Evolutionary conservation across 2,113 vertebrate genomes (phyloP).

Genomic region (Amazona vittata): DNA sequence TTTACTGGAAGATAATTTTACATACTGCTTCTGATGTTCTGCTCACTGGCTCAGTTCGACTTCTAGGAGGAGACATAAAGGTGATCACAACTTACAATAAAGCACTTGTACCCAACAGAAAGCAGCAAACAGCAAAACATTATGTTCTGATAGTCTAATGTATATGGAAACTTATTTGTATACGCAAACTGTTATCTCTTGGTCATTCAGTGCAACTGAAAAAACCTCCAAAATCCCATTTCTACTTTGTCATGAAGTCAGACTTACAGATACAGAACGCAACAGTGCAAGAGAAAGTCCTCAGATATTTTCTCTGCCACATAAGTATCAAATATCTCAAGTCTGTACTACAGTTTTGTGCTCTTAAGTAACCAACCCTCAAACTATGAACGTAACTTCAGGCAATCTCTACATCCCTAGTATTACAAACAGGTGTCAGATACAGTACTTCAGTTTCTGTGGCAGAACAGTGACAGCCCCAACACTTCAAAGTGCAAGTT

Average conservation of each 20-base stretch:
- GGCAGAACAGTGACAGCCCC: neutral
- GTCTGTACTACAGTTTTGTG: neutral
- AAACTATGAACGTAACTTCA: neutral
- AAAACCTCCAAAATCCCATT: neutral
- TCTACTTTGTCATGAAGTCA: neutral
- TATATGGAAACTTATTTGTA: neutral
- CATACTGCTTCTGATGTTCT: conserved; percentile 94
- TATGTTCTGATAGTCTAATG: neutral
- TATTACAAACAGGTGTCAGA: neutral
- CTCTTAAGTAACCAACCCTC: neutral
- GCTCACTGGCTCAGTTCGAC: conserved; percentile 83
- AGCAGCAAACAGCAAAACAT: neutral
- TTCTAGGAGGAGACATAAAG: conserved; percentile 80
- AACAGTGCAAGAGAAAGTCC: conserved; percentile 7
- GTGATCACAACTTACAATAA: neutral
- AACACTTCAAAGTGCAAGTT: neutral
- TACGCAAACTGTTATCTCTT: neutral
- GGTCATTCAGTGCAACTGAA: neutral
- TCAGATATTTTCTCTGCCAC: neutral
- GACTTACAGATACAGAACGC: neutral
- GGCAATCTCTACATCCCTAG: neutral
- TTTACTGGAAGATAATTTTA: conserved; percentile 76
- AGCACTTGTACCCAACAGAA: neutral
- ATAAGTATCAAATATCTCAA: neutral
- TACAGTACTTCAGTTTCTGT: neutral